phyloP scores from a whole-genome alignment of 2,888 invertebrate genomes.

The Strigamia maritima region DNA sequence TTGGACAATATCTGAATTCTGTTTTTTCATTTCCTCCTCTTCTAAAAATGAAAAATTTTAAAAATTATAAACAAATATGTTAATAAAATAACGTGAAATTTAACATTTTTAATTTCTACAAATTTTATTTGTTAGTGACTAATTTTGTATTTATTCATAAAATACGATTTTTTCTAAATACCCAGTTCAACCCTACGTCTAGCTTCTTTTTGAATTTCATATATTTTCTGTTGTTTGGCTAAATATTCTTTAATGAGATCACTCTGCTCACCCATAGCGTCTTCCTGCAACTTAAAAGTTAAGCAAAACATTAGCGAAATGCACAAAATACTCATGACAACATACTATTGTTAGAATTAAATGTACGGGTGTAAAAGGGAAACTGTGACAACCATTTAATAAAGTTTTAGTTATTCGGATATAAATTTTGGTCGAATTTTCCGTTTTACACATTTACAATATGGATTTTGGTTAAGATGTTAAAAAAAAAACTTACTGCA shows the following conservation, averaged over 20 bases:
- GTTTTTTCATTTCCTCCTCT: conserved; percentile 30
- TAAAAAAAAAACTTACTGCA: conserved; percentile 46
- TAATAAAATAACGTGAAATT: no score
- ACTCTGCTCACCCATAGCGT: conserved; percentile 49
- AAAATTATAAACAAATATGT: background rate
- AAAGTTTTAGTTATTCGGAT: conserved; percentile 36
- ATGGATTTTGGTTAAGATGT: conserved; percentile 5
- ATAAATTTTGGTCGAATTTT: background rate
- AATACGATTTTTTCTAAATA: conserved; percentile 36
- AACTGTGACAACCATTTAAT: background rate
- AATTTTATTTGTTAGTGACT: background rate
- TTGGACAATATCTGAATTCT: conserved; percentile 7
- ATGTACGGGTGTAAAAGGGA: background rate
- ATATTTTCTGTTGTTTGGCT: conserved; percentile 52
- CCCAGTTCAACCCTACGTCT: conserved; percentile 51
- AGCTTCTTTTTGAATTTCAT: conserved; percentile 52
- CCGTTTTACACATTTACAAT: background rate
- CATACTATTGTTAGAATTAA: background rate
- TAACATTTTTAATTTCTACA: background rate
- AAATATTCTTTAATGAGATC: conserved; percentile 55
- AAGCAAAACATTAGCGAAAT: conserved; percentile 26
- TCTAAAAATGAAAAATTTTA: background rate
- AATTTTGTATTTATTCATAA: conserved; percentile 24
- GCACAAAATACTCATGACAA: background rate
- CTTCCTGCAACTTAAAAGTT: conserved; percentile 46